Conservation (phyloP, 2,113 vertebrate species). For the Campylomormyrus numenius region DNA sequence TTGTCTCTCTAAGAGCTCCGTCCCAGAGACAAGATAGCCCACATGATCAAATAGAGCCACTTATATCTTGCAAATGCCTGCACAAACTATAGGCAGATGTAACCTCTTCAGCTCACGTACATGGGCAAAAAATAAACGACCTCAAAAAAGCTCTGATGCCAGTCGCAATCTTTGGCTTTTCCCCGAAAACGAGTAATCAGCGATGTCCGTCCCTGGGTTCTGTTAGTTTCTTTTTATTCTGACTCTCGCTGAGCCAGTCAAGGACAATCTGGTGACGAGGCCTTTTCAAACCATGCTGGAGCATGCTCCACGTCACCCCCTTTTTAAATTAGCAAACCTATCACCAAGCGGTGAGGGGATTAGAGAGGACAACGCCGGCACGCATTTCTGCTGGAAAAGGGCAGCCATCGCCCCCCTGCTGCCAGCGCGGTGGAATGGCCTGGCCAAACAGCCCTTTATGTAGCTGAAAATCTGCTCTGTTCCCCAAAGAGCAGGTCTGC, state of each 20-base stretch:
- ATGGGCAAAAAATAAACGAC: background rate
- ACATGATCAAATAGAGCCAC: slow-evolving; percentile 16
- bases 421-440: slow-evolving; percentile 23
- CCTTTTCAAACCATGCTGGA: slow-evolving; percentile 17
- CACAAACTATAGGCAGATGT: slow-evolving; percentile 19
- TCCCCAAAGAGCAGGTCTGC: slow-evolving; percentile 9
- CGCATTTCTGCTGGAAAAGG: slow-evolving; percentile 40
- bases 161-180: background rate
- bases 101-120: background rate
- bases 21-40: slow-evolving; percentile 13
- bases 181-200: background rate
- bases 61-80: slow-evolving; percentile 20
- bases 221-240: background rate
- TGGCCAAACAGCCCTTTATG: slow-evolving; percentile 29
- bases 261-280: slow-evolving; percentile 12
- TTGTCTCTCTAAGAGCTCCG: background rate
- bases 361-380: slow-evolving; percentile 41
- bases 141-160: background rate
- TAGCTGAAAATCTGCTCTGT: slow-evolving; percentile 34
- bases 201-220: background rate
- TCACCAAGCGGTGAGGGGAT: slow-evolving; percentile 32
- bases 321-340: slow-evolving; percentile 19
- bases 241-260: background rate
- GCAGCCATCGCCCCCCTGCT: slow-evolving; percentile 30
- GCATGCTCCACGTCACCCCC: background rate